Base-by-base conservation (phyloP, 2,797 vertebrate genomes). In the Protosalanx chinensis region DNA sequence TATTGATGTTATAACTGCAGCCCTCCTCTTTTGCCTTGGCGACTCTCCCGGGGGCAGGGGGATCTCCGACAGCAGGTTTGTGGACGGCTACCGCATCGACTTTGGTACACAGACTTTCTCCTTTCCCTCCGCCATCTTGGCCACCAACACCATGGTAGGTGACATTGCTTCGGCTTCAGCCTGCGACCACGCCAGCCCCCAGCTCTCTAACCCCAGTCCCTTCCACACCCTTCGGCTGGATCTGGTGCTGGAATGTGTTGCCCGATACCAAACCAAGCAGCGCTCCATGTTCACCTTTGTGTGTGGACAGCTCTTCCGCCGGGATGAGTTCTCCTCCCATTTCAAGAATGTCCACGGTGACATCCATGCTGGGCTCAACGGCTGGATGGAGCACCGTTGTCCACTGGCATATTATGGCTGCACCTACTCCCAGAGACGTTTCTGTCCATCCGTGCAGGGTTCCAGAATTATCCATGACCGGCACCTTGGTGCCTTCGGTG, bases 231-330 rank as follows among this genome's bases (percentile, higher is more conserved):
- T 99, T 82, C 93, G 98, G 30, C 90, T 99, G 84, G 97, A 99
- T 89, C 92, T 99, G 82, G 96, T 99, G 75, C 93, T 99, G n/a
- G 98, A 99, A 88, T 99, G 96, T 78, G 96, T 99, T 72, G 96
- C 97, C 74, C 94, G 97, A 85, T 98, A 99, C 92, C 97, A 98
- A 86, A 97, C 97, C 70, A 98, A 98, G 88, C 97, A 98, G 74
- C 97, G 97, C 83, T 98, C 97, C 79, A 99, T 99, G 98, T 99
- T 99, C 94, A 99, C 98, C 27, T 99, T 99, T 85, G 97, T 99
- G 76, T 99, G 98, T 41, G 98, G 98, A 76, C 98, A 99, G 84
- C 87, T 99, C 82, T 99, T 99, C 83, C 93, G 98, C 74, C 93
- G 98, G 79, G 97, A 97, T 35, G 98, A 99, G 85, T 99, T 99